These are phyloP conservation scores for Synaphobranchus kaupii DNA, from an alignment of 2,797 vertebrate genomes.

Conservation along the genomic window DNA sequence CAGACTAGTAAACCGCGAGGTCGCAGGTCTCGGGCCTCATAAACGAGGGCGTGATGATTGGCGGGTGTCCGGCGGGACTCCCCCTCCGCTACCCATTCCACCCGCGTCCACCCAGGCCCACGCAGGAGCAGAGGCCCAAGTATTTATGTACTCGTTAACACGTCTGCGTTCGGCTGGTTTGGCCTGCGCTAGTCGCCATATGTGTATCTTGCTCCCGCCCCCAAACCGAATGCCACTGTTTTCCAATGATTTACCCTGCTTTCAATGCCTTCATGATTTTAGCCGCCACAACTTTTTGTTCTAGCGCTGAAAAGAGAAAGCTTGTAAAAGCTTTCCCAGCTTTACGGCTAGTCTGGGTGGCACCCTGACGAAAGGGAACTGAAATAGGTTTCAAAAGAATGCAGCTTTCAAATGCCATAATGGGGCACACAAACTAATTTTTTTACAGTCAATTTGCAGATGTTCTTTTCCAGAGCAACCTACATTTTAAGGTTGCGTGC, in stretches of 20 bases:
- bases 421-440: too few species aligned
- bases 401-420: background rate
- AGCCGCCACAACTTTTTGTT: background rate
- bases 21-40: background rate
- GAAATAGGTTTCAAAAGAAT: background rate
- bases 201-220: background rate
- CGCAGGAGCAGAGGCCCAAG: background rate
- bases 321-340: background rate
- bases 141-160: background rate
- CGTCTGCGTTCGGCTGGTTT: background rate
- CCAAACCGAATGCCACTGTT: background rate
- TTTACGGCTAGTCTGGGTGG: background rate
- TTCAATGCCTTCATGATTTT: background rate
- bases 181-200: background rate
- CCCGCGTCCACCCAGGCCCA: background rate
- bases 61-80: background rate
- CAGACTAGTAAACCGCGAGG: background rate
- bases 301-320: background rate
- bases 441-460: too few species aligned
- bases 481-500: too few species aligned
- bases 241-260: background rate
- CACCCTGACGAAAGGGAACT: background rate
- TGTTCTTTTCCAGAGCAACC: too few species aligned
- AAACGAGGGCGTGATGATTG: background rate
- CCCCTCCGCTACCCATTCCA: background rate